Evolutionary conservation across 2,797 vertebrate species (phyloP), one percentile per base, ranked within the genome.

Genomic region (Pogonophryne albipinna): DNA sequence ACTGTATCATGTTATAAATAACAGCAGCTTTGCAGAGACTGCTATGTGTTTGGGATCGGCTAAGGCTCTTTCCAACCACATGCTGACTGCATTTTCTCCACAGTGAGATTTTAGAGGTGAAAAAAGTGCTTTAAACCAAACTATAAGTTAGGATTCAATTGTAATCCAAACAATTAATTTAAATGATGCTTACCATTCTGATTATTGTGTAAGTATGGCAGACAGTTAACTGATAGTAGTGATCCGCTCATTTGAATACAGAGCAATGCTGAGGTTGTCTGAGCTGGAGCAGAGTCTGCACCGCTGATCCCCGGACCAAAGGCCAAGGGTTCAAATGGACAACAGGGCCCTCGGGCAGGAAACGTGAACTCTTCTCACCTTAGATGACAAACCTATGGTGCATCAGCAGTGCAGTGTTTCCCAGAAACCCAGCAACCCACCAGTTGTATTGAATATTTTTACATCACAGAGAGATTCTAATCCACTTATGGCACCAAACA

Each of bases 301-400:
- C 82, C 70, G 83, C 74, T 93, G 83, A 89, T 88, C 89, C 72
- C 68, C 57, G 72, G 88, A 90, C 87, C 87, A 90, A 84, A 91
- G 91, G 93, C 83, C 90, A 87, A 46, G 66, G 79, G 93, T 93
- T 94, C 89, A 94, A 91, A 93, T 87, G 86, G 88, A 83, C 86
- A 89, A 85, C 72, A 34, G 66, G 31, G 75, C 91, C 91, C 82
- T 81, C 12, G 1, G 89, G 92, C 87, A 47, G 17, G 76, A 78
- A 80, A 74, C 71, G 64, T 89, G 82, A 88, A 91, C 85, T 52
- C 79, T 78, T 65, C 69, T 86, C 81, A 90, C 84, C 90, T 84
- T 44, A 49, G 77, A 76, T 85, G 83, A 88, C 83, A 87, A 78
- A 67, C 60, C 77, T 62, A 62, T 81, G 89, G 85, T 78, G 86